phyloP scores from a whole-genome alignment of 2,888 invertebrate genomes.

The Chaitophorus viminalis region DNA sequence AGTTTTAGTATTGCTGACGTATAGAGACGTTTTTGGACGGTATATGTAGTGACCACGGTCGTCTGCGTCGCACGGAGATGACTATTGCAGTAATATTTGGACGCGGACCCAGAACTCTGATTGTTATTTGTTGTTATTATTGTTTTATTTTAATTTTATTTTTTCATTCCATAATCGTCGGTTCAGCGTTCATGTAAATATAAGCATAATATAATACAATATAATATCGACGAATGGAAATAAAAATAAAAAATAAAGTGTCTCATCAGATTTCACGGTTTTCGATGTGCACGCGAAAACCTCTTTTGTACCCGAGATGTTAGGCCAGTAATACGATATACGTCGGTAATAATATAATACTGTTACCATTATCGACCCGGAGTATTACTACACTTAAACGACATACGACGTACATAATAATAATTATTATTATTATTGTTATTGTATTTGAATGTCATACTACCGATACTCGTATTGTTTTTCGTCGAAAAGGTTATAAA shows the following conservation, averaged over 20 bases:
- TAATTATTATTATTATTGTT: no score
- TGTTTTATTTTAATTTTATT: not conserved
- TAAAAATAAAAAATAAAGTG: not conserved
- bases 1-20: not conserved
- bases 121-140: not conserved
- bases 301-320: no score
- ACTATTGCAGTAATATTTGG: not conserved
- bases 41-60: not conserved
- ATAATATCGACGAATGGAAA: not conserved
- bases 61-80: not conserved
- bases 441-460: no score
- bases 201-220: no score
- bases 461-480: no score
- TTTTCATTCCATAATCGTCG: not conserved
- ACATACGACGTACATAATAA: no score
- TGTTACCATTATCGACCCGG: no score
- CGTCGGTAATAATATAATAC: no score
- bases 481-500: no score
- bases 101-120: not conserved
- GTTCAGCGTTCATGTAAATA: not conserved
- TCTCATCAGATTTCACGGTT: not conserved
- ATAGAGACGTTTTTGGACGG: constrained; percentile 32
- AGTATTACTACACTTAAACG: no score
- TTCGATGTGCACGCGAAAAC: not conserved
- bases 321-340: no score